phyloP scores from a whole-genome alignment of 2,113 vertebrate species.

The Budorcas taxicolor region DNA sequence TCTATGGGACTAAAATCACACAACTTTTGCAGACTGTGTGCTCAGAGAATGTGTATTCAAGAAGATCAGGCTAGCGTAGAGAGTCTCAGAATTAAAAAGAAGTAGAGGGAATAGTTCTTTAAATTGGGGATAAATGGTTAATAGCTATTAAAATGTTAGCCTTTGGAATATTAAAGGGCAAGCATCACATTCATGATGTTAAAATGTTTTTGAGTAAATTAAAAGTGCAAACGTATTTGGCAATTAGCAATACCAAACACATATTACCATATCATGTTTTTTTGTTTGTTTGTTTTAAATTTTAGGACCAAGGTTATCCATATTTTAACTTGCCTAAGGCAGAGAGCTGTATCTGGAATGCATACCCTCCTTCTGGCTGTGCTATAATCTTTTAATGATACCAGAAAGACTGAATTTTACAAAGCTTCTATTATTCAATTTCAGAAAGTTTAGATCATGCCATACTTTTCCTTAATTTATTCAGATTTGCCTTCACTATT shows the following conservation, averaged over 20 bases:
- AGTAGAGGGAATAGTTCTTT: not conserved
- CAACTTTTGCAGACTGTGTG: not conserved
- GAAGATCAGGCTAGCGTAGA: not conserved
- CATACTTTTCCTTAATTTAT: slow-evolving; percentile 13
- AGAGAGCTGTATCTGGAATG: not conserved
- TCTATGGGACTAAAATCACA: not conserved
- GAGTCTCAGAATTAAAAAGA: not conserved
- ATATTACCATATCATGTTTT: not conserved
- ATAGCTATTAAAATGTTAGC: slow-evolving; percentile 2
- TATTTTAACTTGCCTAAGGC: not conserved
- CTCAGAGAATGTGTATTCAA: not conserved
- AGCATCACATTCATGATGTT: not conserved
- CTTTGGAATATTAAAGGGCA: slow-evolving; percentile 35
- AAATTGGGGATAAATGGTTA: not conserved
- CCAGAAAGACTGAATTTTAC: not conserved
- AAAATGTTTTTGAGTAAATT: not conserved
- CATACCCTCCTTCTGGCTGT: not conserved
- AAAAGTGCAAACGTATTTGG: not conserved
- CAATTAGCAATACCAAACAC: not conserved
- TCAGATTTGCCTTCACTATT: slow-evolving; percentile 7
- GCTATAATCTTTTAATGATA: not conserved
- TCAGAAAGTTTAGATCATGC: slow-evolving; percentile 8
- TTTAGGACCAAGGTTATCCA: not conserved
- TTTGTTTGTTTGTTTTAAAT: not conserved
- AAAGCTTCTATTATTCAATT: slow-evolving; percentile 16